Percentiles rank a stretch among this genome's conserved stretches.
Evolutionary conservation across 2,113 vertebrate species (phyloP).

Genomic region (Falco punctatus): DNA sequence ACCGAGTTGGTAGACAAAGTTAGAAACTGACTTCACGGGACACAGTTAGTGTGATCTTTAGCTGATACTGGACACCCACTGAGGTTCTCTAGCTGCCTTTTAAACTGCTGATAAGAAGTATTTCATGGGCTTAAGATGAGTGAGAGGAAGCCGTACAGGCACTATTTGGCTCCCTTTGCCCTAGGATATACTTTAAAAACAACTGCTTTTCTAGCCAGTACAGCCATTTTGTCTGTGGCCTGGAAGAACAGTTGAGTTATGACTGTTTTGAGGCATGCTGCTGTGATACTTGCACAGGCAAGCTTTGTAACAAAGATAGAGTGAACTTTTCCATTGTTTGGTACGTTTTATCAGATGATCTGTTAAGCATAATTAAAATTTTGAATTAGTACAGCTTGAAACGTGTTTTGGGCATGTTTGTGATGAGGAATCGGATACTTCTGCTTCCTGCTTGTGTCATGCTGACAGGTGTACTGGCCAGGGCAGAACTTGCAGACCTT

Average conservation of each 20-base stretch:
- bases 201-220: background rate
- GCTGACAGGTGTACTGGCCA: conserved; percentile 46
- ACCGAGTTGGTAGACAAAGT: background rate
- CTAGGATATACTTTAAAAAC: background rate
- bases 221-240: background rate
- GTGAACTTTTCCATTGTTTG: background rate
- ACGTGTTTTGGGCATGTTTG: conserved; percentile 44
- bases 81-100: background rate
- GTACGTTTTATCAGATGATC: conserved; percentile 48
- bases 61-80: background rate
- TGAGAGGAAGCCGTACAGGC: background rate
- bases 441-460: conserved; percentile 31
- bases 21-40: background rate
- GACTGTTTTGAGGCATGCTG: background rate
- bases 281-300: conserved; percentile 45
- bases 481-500: background rate
- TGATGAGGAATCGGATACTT: conserved; percentile 21
- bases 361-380: conserved; percentile 48
- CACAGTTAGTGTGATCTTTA: background rate
- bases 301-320: background rate
- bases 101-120: background rate
- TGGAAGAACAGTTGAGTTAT: background rate
- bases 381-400: conserved; percentile 16
- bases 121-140: background rate
- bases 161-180: background rate